A percentile compares a stretch with the other conserved stretches of the same genome.
phyloP scores from a whole-genome alignment of 2,888 invertebrate species.

The Epirrhoe tristata region DNA sequence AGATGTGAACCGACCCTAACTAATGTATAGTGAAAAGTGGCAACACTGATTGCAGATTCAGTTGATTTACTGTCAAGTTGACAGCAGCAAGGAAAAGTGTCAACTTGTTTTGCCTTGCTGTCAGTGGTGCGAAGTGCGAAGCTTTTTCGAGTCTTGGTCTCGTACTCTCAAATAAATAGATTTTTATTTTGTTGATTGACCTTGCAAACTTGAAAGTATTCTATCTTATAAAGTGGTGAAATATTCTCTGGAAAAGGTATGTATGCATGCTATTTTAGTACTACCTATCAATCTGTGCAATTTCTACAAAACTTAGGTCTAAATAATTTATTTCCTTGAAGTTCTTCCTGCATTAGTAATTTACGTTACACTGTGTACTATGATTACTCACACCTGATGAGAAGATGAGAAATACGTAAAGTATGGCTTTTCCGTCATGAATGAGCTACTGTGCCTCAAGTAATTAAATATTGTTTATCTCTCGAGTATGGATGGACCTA shows the following conservation, averaged over 20 bases:
- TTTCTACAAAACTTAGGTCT: neutral
- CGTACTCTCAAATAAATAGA: neutral
- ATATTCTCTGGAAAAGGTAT: constrained; percentile 8
- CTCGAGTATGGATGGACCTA: neutral
- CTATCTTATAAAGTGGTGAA: neutral
- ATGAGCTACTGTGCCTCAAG: neutral
- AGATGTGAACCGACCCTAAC: too few species aligned
- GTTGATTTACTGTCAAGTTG: neutral
- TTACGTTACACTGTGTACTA: neutral
- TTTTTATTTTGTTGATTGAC: neutral
- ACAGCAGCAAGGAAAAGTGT: too few species aligned
- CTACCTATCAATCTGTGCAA: neutral
- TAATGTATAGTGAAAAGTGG: too few species aligned
- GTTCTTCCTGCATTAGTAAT: neutral
- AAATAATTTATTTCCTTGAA: neutral
- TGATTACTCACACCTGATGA: neutral
- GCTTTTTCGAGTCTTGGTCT: neutral
- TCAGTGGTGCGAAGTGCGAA: too few species aligned
- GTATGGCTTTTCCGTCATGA: neutral
- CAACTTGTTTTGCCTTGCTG: neutral
- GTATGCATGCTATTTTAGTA: neutral
- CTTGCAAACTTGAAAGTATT: neutral
- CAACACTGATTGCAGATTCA: neutral
- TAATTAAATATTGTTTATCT: neutral
- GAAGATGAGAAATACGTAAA: too few species aligned